These are phyloP conservation scores for Malurus leucopterus DNA, from an alignment of 2,797 vertebrate genomes.

Conservation along the genomic window DNA sequence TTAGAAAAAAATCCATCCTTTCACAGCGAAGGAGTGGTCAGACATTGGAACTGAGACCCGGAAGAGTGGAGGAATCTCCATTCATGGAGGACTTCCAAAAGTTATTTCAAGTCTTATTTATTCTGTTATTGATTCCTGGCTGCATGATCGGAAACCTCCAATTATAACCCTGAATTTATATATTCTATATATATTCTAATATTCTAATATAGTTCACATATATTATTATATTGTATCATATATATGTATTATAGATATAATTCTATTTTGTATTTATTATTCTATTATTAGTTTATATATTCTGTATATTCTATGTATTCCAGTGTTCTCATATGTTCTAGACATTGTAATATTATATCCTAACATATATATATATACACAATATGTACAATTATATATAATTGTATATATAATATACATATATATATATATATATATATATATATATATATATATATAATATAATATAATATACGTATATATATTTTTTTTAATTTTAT, in stretches of 20 bases:
- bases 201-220: background rate
- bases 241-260: background rate
- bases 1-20: rapidly evolving
- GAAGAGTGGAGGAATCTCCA: background rate
- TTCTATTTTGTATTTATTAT: background rate
- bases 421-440: too few relatives aligned
- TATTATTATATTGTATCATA: background rate
- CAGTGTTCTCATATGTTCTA: background rate
- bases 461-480: too few relatives aligned
- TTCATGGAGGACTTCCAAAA: rapidly evolving
- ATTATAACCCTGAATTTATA: background rate
- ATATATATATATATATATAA: too few relatives aligned
- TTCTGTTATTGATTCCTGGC: background rate
- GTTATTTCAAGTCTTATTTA: background rate
- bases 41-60: background rate
- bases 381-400: too few relatives aligned
- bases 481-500: background rate
- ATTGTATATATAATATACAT: too few relatives aligned
- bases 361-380: too few relatives aligned
- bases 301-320: background rate
- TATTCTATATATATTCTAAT: background rate
- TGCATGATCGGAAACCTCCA: background rate
- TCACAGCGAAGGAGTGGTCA: background rate
- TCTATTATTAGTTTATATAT: background rate
- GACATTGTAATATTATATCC: background rate